A percentile compares a stretch with the other conserved stretches of the same genome.
phyloP scores from a whole-genome alignment of 2,888 invertebrate species.

The Drosophila nr. fundita region DNA sequence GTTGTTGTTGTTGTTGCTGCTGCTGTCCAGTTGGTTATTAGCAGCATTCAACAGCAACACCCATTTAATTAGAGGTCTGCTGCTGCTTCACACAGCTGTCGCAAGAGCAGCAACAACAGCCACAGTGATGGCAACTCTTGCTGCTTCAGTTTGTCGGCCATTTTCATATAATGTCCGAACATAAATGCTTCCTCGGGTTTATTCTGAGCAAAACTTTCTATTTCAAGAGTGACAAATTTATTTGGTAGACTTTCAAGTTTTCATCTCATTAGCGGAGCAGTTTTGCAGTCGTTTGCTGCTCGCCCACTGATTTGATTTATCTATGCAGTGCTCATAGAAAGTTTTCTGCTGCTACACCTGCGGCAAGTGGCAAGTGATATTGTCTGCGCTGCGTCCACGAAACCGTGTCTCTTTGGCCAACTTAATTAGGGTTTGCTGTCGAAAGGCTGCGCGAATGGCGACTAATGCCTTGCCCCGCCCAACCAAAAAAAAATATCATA shows the following conservation, averaged over 20 bases:
- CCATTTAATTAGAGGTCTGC: conserved; percentile 71
- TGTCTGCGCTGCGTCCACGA: conserved; percentile 17
- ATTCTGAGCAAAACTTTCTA: conserved; percentile 49
- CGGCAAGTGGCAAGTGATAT: conserved; percentile 31
- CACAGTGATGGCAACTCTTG: conserved; percentile 27
- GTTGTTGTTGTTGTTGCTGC: conserved; percentile 23
- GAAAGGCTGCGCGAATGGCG: conserved; percentile 53
- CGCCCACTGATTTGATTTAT: conserved; percentile 67
- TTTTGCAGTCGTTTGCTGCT: conserved; percentile 38
- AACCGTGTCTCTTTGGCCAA: conserved; percentile 15
- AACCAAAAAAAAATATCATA: not conserved
- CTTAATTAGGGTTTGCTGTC: conserved; percentile 72
- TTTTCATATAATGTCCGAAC: conserved; percentile 42
- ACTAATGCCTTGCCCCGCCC: conserved; percentile 70
- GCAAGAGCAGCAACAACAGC: conserved; percentile 13
- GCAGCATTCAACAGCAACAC: conserved; percentile 71
- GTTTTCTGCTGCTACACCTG: conserved; percentile 63
- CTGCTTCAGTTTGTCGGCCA: conserved; percentile 45
- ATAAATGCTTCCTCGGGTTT: not conserved
- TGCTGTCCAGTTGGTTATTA: conserved; percentile 62
- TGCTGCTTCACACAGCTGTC: conserved; percentile 53
- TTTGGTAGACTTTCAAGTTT: not conserved
- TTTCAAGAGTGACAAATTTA: conserved; percentile 16
- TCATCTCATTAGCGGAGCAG: conserved; percentile 13
- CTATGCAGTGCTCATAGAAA: conserved; percentile 61